These are phyloP conservation scores for Masticophis lateralis DNA, from an alignment of 2,797 vertebrate species.

Conservation along the genomic window DNA sequence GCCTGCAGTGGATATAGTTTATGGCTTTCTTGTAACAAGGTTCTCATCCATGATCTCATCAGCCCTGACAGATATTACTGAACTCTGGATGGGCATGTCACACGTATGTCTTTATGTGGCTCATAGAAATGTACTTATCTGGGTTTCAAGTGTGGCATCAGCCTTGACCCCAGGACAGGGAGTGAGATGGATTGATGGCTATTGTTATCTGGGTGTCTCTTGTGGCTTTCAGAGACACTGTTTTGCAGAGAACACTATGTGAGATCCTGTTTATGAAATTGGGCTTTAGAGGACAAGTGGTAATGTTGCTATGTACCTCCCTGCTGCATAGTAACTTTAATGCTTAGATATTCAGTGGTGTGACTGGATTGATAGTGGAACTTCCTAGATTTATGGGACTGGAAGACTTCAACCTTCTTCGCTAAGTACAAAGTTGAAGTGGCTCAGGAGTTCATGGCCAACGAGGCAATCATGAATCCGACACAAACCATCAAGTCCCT, in stretches of 20 bases:
- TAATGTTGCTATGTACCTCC: neutral
- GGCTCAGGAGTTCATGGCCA: neutral
- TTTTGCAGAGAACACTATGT: neutral
- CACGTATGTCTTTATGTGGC: neutral
- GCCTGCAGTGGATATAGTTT: neutral
- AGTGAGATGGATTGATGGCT: neutral
- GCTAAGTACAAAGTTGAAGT: neutral
- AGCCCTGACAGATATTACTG: neutral
- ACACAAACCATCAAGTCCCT: neutral
- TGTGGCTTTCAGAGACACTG: neutral
- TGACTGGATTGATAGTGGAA: neutral
- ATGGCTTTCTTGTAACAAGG: neutral
- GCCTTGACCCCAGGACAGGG: neutral
- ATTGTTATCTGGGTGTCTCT: neutral
- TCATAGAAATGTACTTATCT: neutral
- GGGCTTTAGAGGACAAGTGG: neutral
- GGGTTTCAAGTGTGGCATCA: neutral
- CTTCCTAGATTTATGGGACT: neutral
- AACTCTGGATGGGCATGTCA: neutral
- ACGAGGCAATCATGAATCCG: neutral
- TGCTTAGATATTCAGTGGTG: neutral
- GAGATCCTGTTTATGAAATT: neutral
- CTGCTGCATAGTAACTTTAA: neutral
- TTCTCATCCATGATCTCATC: neutral
- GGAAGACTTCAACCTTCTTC: neutral